Evolutionary conservation across 2,113 vertebrate genomes (phyloP), one percentile per base, ranked within the genome.

Genomic region (Pedionomus torquatus): DNA sequence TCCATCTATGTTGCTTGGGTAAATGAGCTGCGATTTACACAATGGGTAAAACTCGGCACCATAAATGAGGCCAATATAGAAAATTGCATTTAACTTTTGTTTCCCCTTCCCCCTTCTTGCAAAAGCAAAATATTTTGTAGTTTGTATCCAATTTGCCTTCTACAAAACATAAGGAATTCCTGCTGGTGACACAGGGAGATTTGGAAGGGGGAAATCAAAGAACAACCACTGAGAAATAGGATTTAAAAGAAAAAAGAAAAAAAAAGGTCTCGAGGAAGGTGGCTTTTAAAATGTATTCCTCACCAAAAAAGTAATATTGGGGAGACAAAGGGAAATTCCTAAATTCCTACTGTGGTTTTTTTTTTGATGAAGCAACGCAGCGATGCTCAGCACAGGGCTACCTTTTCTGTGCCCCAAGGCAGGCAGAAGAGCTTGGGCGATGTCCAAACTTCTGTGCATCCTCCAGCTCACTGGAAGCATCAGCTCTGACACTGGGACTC

Each of bases 111-210:
- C 35, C 39, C 33, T 20, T 49, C 70, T 23, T 14, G 23, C 11
- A 35, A 89, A 95, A 87, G 70, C 70, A 95, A 94, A 90, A 70
- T 70, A 58, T 90, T 87, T 71, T 72, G 39, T 39, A 17, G 43
- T 16, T 90, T 44, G 68, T 63, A 92, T 83, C 64, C 76, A 78
- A 78, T 39, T 90, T 71, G 72, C 75, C 81, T 91, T 81, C 69
- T 71, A 52, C 55, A 48, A 81, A 72, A 17, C 48, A 24, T 39
- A 90, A 93, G 76, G 65, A 90, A 84, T 95, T 76, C 55, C 64
- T 87, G 63, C 15, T 83, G 46, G 60, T 95, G 68, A 66, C 76
- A 83, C 30, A 17, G 25, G 54, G 77, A 78, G 64, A 33, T 68
- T 89, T 68, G 51, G 71, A 49, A 11, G 20, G 26, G 5, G 33